Evolutionary conservation across 2,888 invertebrate species (phyloP).

Genomic region (Xanthia togata): DNA sequence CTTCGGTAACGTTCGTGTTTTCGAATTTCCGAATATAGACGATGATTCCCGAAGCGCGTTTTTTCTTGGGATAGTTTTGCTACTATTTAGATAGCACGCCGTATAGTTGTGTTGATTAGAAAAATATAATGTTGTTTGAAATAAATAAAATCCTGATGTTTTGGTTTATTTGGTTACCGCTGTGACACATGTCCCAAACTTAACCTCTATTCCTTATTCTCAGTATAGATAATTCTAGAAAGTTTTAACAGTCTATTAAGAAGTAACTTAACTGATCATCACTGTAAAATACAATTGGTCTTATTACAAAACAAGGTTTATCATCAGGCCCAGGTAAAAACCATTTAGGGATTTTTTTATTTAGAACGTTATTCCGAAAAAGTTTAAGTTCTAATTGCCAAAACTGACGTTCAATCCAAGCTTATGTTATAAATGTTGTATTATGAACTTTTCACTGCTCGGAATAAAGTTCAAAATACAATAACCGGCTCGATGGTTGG

Average conservation of each 20-base stretch:
- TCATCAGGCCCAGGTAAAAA: neutral
- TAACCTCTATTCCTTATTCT: neutral
- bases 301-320: neutral
- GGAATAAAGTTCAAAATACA: neutral
- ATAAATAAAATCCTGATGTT: neutral
- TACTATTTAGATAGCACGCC: neutral
- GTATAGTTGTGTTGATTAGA: neutral
- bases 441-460: neutral
- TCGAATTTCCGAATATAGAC: neutral
- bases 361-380: neutral
- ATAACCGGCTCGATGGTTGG: neutral
- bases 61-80: neutral
- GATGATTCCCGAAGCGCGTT: neutral
- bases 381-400: neutral
- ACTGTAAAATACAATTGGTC: too few species aligned
- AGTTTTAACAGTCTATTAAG: neutral
- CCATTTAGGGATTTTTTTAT: neutral
- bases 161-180: neutral
- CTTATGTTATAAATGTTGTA: neutral
- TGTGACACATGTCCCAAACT: too few species aligned
- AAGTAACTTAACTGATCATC: neutral
- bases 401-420: neutral
- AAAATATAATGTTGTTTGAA: neutral
- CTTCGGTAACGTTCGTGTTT: neutral
- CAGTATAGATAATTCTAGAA: neutral